A percentile compares a stretch with the other conserved stretches of the same genome.
Evolutionary conservation across 2,888 invertebrate species (phyloP).

Genomic region (Tethea ocularis): DNA sequence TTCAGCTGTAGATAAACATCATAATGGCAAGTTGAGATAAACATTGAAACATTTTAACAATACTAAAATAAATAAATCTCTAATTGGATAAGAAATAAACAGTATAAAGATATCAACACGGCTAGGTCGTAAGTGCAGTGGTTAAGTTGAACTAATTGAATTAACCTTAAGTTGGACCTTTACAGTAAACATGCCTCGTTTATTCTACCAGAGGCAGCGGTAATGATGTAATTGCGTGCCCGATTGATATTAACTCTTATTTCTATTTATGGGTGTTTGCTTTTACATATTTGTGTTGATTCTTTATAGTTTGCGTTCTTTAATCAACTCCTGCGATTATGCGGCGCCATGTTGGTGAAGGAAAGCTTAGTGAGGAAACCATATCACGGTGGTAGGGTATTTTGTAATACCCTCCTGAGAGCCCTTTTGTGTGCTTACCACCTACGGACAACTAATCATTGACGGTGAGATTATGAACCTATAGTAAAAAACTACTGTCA

Average conservation of each 20-base stretch:
- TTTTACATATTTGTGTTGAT: background rate
- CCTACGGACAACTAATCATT: too few species aligned
- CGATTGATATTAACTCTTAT: slow-evolving; percentile 33
- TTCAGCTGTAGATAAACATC: too few species aligned
- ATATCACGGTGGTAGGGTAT: too few species aligned
- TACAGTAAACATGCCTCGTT: slow-evolving; percentile 23
- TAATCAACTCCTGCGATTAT: too few species aligned
- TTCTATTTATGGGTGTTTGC: slow-evolving; percentile 17
- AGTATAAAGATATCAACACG: background rate
- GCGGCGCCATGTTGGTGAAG: background rate
- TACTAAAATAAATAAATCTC: background rate
- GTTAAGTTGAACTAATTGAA: slow-evolving; percentile 29
- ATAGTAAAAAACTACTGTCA: too few species aligned
- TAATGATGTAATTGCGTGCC: slow-evolving; percentile 46
- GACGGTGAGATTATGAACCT: too few species aligned
- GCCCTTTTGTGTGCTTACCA: too few species aligned
- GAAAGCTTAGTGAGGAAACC: too few species aligned
- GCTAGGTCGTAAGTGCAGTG: background rate
- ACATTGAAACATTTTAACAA: background rate
- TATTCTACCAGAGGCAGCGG: slow-evolving; percentile 26
- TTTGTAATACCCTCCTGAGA: too few species aligned
- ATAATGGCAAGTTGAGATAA: too few species aligned
- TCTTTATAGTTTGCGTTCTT: too few species aligned
- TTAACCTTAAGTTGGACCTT: slow-evolving; percentile 23
- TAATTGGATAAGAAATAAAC: background rate